A percentile compares a stretch with the other conserved stretches of the same genome.
These are phyloP conservation scores for Anarhynchus alexandrinus DNA, from an alignment of 2,113 vertebrate species.

Conservation along the genomic window DNA sequence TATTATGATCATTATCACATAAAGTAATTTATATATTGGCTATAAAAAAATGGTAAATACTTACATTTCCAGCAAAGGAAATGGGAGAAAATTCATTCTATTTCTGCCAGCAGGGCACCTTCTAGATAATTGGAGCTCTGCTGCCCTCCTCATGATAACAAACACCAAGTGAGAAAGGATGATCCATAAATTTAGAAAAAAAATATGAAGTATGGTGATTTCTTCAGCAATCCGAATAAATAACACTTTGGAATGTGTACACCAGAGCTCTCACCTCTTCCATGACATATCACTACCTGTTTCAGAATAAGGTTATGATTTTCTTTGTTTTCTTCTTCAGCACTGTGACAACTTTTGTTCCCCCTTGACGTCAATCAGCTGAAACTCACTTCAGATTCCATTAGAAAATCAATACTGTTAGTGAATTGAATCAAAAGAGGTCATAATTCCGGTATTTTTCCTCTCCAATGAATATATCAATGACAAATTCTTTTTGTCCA, in stretches of 20 bases:
- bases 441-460: slow-evolving; percentile 38
- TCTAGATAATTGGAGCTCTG: background rate
- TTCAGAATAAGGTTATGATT: background rate
- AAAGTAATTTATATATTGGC: background rate
- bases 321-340: slow-evolving; percentile 26
- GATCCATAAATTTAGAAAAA: background rate
- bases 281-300: background rate
- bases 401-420: slow-evolving; percentile 63
- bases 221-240: background rate
- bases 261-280: background rate
- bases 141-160: background rate
- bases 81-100: background rate
- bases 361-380: slow-evolving; percentile 26
- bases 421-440: slow-evolving; percentile 52
- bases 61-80: background rate
- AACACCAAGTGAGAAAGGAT: background rate
- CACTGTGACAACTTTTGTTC: slow-evolving; percentile 1
- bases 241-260: background rate
- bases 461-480: slow-evolving; percentile 24
- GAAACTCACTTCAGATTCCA: slow-evolving; percentile 48
- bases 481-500: slow-evolving; percentile 26
- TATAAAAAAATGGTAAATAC: background rate
- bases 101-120: background rate
- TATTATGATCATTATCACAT: background rate
- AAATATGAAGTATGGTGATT: background rate